Evolutionary conservation across 2,113 vertebrate genomes (phyloP).

Genomic region (Trichechus manatus): DNA sequence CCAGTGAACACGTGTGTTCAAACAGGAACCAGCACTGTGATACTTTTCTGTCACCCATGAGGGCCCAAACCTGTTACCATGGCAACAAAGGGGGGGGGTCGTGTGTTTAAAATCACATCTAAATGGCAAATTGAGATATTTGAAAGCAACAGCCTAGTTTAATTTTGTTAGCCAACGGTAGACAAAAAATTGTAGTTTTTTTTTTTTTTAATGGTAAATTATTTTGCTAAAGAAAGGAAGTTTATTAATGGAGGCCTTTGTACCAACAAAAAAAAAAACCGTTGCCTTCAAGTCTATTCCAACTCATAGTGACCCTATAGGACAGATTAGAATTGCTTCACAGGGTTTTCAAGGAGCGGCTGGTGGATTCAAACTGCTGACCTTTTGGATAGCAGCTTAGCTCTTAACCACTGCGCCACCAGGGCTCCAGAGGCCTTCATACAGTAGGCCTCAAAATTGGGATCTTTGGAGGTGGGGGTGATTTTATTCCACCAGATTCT

Average conservation of each 20-base stretch:
- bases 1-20: constrained; percentile 83
- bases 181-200: background rate
- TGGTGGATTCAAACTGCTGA: background rate
- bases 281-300: background rate
- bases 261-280: background rate
- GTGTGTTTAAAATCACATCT: constrained; percentile 88
- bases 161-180: constrained; percentile 68
- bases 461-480: background rate
- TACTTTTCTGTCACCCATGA: constrained; percentile 87
- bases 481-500: constrained; percentile 15
- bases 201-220: background rate
- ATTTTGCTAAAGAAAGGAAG: constrained; percentile 1
- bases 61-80: constrained; percentile 88
- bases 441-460: constrained; percentile 20
- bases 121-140: constrained; percentile 88
- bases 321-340: background rate
- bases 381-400: background rate
- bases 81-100: constrained; percentile 85
- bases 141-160: constrained; percentile 84
- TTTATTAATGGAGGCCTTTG: background rate
- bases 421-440: background rate
- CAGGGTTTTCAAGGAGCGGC: background rate
- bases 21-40: constrained; percentile 86
- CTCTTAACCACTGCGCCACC: background rate
- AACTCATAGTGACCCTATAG: background rate